These are phyloP conservation scores for Silurus glanis DNA, from an alignment of 2,113 vertebrate species.

Conservation along the genomic window DNA sequence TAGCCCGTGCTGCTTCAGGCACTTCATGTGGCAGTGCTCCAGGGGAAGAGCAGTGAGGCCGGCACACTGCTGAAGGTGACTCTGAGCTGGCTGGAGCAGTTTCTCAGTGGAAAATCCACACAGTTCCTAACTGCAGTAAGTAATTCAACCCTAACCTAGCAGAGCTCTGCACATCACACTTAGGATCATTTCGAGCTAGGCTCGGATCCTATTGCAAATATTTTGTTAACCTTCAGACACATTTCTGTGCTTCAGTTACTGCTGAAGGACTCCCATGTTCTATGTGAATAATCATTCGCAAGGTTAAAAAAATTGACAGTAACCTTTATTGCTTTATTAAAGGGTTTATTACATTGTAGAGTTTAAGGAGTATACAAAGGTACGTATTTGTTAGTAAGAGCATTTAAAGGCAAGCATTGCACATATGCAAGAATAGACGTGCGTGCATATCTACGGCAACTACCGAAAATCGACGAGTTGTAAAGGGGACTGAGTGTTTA, in stretches of 20 bases:
- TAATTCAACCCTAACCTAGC: background rate
- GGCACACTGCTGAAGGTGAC: slow-evolving; percentile 63
- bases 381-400: background rate
- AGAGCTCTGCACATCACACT: background rate
- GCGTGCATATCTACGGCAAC: background rate
- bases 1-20: slow-evolving; percentile 77
- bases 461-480: background rate
- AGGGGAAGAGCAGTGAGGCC: slow-evolving; percentile 76
- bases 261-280: background rate
- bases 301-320: background rate
- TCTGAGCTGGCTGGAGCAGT: slow-evolving; percentile 78
- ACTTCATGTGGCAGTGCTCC: slow-evolving; percentile 77
- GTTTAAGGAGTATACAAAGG: background rate
- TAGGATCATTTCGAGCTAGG: background rate
- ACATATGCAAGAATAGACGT: background rate
- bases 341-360: background rate
- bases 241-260: background rate
- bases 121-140: slow-evolving; percentile 81
- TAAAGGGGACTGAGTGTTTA: background rate
- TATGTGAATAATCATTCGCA: background rate
- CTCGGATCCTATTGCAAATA: background rate
- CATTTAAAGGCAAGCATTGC: background rate
- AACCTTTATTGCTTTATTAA: background rate
- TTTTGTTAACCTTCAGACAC: background rate
- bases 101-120: slow-evolving; percentile 64